Conservation (phyloP, 2,888 invertebrate genomes). For the Brachylomia viminalis region DNA sequence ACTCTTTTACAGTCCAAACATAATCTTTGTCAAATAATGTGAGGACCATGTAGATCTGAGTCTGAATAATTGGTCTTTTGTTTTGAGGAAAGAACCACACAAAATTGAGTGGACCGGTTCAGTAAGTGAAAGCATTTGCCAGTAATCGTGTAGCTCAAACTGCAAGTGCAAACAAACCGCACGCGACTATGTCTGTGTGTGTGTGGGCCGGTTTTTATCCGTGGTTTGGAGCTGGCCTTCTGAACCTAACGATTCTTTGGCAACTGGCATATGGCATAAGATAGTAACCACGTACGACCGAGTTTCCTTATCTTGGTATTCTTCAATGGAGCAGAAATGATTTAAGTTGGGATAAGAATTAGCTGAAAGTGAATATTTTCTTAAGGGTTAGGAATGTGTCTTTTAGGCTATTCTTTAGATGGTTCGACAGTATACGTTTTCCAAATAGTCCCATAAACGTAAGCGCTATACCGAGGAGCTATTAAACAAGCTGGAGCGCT, state of each 20-base stretch:
- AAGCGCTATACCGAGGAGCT: too few species aligned
- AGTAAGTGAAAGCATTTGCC: too few species aligned
- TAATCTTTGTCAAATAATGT: too few species aligned
- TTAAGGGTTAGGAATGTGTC: background rate
- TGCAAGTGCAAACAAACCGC: too few species aligned
- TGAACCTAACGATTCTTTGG: background rate
- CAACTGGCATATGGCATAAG: background rate
- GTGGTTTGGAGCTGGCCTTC: background rate
- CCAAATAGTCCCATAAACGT: background rate
- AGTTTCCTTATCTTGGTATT: constrained; percentile 36
- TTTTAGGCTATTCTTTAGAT: background rate
- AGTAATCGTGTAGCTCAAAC: too few species aligned
- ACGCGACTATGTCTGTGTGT: too few species aligned
- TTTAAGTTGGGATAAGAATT: constrained; percentile 33
- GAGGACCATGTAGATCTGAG: too few species aligned
- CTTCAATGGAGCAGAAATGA: constrained; percentile 40
- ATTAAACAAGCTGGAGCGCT: too few species aligned
- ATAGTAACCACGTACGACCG: constrained; percentile 31
- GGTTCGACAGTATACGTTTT: background rate
- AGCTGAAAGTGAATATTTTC: background rate
- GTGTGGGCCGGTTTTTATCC: background rate
- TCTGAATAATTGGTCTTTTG: too few species aligned
- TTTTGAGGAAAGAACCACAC: too few species aligned
- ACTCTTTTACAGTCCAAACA: too few species aligned
- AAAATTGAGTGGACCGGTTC: too few species aligned